Conservation (phyloP, 2,888 invertebrate genomes). For the Drosophila monieri region DNA sequence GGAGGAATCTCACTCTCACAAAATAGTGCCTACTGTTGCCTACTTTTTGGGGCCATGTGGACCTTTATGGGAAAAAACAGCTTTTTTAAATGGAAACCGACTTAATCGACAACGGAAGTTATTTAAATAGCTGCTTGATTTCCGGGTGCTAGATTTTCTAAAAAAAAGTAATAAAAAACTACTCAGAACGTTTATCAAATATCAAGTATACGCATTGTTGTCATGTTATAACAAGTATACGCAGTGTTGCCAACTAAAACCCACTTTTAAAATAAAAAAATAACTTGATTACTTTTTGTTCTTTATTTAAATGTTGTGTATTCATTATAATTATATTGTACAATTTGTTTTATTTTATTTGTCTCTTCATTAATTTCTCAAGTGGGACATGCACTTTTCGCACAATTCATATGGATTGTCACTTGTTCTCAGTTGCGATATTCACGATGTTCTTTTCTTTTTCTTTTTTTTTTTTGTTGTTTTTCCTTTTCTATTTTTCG, state of each 20-base stretch:
- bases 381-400: slow-evolving; percentile 51
- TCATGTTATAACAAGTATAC: not conserved
- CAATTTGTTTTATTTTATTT: slow-evolving; percentile 63
- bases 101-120: not conserved
- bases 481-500: slow-evolving; percentile 73
- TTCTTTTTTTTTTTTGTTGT: slow-evolving; percentile 39
- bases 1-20: not conserved
- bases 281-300: slow-evolving; percentile 62
- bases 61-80: not conserved
- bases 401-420: slow-evolving; percentile 28
- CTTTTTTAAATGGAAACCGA: not conserved
- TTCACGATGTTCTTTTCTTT: slow-evolving; percentile 21
- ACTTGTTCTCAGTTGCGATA: slow-evolving; percentile 56
- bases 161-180: not conserved
- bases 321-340: slow-evolving; percentile 77
- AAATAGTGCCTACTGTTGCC: not conserved
- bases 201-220: not conserved
- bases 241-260: not conserved
- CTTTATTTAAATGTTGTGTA: slow-evolving; percentile 79
- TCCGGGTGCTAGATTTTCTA: not conserved
- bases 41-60: not conserved
- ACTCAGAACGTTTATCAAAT: not conserved
- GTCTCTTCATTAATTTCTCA: slow-evolving; percentile 47
- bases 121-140: not conserved
- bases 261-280: not conserved